phyloP scores from a whole-genome alignment of 2,888 invertebrate genomes.

The Mycalesis mineus region DNA sequence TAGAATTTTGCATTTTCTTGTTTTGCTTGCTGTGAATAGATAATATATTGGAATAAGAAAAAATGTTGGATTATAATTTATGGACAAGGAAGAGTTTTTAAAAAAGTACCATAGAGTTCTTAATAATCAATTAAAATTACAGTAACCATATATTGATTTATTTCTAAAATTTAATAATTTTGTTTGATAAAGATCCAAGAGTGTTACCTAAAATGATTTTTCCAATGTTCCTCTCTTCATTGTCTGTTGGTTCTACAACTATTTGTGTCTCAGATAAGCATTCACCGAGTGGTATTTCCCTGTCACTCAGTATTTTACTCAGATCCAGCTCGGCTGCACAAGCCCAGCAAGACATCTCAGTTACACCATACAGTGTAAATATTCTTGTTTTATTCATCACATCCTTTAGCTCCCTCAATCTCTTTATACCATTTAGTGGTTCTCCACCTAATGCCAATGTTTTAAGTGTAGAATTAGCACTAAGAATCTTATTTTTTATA shows the following conservation, averaged over 20 bases:
- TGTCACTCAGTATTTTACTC: slow-evolving; percentile 43
- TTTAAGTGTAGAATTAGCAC: slow-evolving; percentile 76
- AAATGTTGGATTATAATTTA: too few species aligned
- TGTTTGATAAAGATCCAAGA: too few species aligned
- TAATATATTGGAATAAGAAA: not conserved
- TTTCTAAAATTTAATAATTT: too few species aligned
- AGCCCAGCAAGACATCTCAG: slow-evolving; percentile 96
- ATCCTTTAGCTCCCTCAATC: slow-evolving; percentile 64
- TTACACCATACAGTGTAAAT: slow-evolving; percentile 94
- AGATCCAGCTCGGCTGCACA: slow-evolving; percentile 79
- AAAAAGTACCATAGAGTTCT: too few species aligned
- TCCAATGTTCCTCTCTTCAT: slow-evolving; percentile 72
- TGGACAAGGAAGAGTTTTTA: too few species aligned
- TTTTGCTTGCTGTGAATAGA: slow-evolving; percentile 67
- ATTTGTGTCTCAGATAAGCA: slow-evolving; percentile 82
- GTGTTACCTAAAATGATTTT: slow-evolving; percentile 82
- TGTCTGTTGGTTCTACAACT: slow-evolving; percentile 71
- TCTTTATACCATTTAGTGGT: slow-evolving; percentile 77
- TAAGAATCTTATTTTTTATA: slow-evolving; percentile 78
- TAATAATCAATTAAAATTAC: too few species aligned
- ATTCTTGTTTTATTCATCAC: slow-evolving; percentile 73
- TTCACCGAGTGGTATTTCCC: slow-evolving; percentile 78
- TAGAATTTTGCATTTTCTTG: slow-evolving; percentile 68
- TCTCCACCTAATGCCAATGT: slow-evolving; percentile 91
- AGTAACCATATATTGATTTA: too few species aligned